Evolutionary conservation across 2,888 invertebrate genomes (phyloP).

Genomic region (Melanchra persicariae): DNA sequence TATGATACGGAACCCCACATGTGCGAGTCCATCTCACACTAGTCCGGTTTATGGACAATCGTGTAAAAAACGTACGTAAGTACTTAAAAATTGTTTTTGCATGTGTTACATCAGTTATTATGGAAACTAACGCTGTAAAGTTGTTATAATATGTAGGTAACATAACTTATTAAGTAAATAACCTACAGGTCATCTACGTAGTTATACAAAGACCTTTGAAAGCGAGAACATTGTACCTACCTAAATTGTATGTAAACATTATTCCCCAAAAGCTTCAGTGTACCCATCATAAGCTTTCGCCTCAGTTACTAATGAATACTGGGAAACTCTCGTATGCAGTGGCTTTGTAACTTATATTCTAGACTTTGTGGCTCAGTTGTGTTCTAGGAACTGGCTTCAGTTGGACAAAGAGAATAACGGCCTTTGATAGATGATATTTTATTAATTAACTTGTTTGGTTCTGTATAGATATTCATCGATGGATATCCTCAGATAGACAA

Average conservation of each 20-base stretch:
- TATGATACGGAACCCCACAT: no score
- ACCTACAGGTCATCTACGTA: background rate
- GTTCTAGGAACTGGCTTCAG: background rate
- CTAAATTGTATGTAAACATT: background rate
- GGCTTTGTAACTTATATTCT: constrained; percentile 17
- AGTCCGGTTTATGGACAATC: no score
- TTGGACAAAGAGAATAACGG: background rate
- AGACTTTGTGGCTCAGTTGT: constrained; percentile 6
- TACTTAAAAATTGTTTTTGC: no score
- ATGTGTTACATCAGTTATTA: no score
- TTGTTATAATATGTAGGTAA: no score
- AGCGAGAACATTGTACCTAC: background rate
- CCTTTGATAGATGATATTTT: background rate
- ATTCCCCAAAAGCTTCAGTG: background rate
- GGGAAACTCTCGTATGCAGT: constrained; percentile 1
- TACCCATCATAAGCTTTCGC: background rate
- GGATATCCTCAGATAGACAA: background rate
- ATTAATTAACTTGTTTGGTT: background rate
- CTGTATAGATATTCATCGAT: background rate
- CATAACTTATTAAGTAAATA: no score
- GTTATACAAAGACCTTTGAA: background rate
- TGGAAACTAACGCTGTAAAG: no score
- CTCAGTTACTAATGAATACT: constrained; percentile 1
- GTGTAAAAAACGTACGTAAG: no score
- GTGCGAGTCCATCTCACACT: no score